Evolutionary conservation across 1,140 invertebrate genomes (phyloP).

Genomic region (Euwallacea fornicatus): DNA sequence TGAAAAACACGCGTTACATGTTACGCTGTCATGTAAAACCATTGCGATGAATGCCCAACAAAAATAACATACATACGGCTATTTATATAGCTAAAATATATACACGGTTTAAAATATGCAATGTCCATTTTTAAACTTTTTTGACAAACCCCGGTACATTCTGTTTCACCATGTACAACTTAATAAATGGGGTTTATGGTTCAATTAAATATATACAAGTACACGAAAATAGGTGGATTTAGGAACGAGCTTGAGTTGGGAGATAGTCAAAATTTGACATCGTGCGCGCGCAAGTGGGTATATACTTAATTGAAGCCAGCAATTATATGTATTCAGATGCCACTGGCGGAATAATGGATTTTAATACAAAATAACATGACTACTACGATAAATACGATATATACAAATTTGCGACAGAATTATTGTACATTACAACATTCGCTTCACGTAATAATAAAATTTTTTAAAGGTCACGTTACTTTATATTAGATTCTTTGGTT

Average conservation of each 20-base stretch:
- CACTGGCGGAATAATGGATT: slow-evolving; percentile 1
- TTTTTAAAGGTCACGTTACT: slow-evolving; percentile 42
- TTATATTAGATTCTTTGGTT: slow-evolving; percentile 51
- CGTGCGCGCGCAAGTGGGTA: neutral
- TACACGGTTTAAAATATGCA: slow-evolving; percentile 26
- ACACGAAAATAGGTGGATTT: neutral
- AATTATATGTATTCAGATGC: slow-evolving; percentile 18
- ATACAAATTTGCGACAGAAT: slow-evolving; percentile 29
- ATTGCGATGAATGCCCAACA: slow-evolving; percentile 45
- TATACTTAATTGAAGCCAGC: slow-evolving; percentile 20
- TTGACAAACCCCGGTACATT: neutral
- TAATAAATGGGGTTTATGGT: slow-evolving; percentile 3
- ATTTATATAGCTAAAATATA: slow-evolving; percentile 39
- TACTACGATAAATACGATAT: slow-evolving; percentile 20
- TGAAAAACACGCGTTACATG: slow-evolving; percentile 7
- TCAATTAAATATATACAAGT: slow-evolving; percentile 20
- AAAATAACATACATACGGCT: slow-evolving; percentile 48
- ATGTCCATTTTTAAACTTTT: slow-evolving; percentile 2
- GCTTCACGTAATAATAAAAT: slow-evolving; percentile 23
- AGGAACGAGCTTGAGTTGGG: too few species aligned
- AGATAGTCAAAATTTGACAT: too few species aligned
- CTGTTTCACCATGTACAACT: slow-evolving; percentile 2
- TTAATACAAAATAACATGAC: slow-evolving; percentile 46
- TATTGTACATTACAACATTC: slow-evolving; percentile 39
- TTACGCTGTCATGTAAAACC: slow-evolving; percentile 33